Percentiles rank a stretch among this genome's conserved stretches.
Evolutionary conservation across 2,797 vertebrate genomes (phyloP).

Genomic region (Rhyacichthys aspro): DNA sequence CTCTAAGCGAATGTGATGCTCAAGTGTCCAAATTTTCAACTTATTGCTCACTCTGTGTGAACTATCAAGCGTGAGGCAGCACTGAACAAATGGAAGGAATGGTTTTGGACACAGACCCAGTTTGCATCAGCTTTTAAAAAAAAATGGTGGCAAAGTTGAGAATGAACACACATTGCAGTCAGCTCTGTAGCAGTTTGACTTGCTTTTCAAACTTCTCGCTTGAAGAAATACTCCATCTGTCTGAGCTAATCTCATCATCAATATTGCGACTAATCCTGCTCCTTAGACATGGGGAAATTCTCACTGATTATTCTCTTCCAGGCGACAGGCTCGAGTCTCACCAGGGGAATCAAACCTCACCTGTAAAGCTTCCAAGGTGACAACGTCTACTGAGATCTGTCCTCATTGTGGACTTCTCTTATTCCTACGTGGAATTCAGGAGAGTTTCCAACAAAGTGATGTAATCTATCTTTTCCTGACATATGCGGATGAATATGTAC

Average conservation of each 20-base stretch:
- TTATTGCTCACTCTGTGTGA: too few relatives aligned
- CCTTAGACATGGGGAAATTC: constrained; percentile 51
- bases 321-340: constrained; percentile 41
- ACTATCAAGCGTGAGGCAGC: background rate
- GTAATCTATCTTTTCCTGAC: constrained; percentile 41
- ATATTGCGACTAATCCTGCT: constrained; percentile 60
- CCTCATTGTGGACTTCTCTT: constrained; percentile 10
- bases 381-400: constrained; percentile 41
- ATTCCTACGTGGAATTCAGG: constrained; percentile 11
- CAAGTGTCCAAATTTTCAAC: constrained; percentile 17
- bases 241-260: constrained; percentile 70
- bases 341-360: background rate
- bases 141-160: constrained; percentile 44
- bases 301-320: constrained; percentile 37
- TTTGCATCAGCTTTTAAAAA: constrained; percentile 29
- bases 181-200: constrained; percentile 50
- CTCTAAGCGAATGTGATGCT: background rate
- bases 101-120: constrained; percentile 29
- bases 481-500: constrained; percentile 37
- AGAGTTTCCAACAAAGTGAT: constrained; percentile 18
- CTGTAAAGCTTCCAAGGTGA: constrained; percentile 46
- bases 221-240: constrained; percentile 70
- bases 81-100: constrained; percentile 39
- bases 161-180: constrained; percentile 34
- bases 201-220: constrained; percentile 53